Evolutionary conservation across 2,797 vertebrate species (phyloP).

Genomic region (Harpagifer antarcticus): DNA sequence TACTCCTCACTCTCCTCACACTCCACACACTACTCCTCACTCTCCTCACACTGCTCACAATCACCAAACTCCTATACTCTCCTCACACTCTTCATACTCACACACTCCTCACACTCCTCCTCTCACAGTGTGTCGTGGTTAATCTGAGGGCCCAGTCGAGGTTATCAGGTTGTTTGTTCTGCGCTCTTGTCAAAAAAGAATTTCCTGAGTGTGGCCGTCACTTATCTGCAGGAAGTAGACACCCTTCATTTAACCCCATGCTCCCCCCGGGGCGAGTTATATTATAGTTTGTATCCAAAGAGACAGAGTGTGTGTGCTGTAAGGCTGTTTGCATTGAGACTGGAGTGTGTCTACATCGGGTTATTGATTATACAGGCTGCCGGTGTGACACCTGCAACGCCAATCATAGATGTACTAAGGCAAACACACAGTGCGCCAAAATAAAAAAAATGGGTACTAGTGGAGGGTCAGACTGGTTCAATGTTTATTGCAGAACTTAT

Average conservation of each 20-base stretch:
- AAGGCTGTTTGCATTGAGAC: conserved; percentile 53
- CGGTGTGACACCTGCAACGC: not conserved
- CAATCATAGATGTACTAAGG: not conserved
- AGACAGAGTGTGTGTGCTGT: conserved; percentile 3
- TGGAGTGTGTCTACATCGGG: conserved; percentile 28
- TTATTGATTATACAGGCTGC: conserved; percentile 18
- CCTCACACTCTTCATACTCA: too few relatives aligned
- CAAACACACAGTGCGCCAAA: too few relatives aligned
- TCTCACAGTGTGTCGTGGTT: not conserved
- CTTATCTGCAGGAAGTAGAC: conserved; percentile 80
- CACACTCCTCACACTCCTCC: too few relatives aligned
- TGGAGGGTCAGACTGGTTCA: too few relatives aligned
- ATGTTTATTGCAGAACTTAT: too few relatives aligned
- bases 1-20: too few relatives aligned
- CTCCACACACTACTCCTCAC: too few relatives aligned
- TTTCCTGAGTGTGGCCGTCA: conserved; percentile 52
- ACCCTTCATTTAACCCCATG: conserved; percentile 63
- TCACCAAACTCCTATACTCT: not conserved
- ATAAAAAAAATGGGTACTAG: too few relatives aligned
- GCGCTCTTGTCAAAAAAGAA: conserved; percentile 55
- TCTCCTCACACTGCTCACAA: not conserved
- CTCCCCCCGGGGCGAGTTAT: conserved; percentile 28
- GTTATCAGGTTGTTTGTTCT: conserved; percentile 56
- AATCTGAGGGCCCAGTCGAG: conserved; percentile 40
- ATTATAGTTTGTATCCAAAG: conserved; percentile 16